Evolutionary conservation across 1,140 invertebrate genomes (phyloP).

Genomic region (Bombus vancouverensis): DNA sequence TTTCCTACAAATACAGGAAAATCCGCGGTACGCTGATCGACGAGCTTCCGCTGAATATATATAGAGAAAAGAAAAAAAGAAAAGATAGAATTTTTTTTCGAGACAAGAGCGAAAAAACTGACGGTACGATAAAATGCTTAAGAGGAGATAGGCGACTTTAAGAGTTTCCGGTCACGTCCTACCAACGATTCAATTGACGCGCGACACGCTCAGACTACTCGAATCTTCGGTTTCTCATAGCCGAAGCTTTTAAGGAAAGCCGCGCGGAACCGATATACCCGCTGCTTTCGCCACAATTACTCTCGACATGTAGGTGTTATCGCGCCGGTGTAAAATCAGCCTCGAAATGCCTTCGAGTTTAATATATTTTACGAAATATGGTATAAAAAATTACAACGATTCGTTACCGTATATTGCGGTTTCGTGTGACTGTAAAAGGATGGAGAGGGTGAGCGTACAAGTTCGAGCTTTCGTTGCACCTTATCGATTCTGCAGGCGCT

Average conservation of each 20-base stretch:
- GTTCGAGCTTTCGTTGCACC: slow-evolving; percentile 44
- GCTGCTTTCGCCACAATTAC: not conserved
- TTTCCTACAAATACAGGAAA: too few relatives aligned
- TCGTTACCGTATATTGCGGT: slow-evolving; percentile 1
- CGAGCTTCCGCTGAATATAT: not conserved
- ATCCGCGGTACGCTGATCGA: too few relatives aligned
- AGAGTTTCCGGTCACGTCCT: slow-evolving; percentile 76
- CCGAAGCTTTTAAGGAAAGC: slow-evolving; percentile 74
- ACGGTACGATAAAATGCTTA: slow-evolving; percentile 40
- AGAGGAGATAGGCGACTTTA: slow-evolving; percentile 60
- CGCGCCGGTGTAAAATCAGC: not conserved
- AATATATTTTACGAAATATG: not conserved
- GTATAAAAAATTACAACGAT: not conserved
- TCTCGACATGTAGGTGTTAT: not conserved
- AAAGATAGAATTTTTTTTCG: too few relatives aligned
- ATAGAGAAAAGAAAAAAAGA: too few relatives aligned
- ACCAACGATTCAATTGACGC: slow-evolving; percentile 77
- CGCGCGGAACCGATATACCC: slow-evolving; percentile 37
- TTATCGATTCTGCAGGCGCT: slow-evolving; percentile 45
- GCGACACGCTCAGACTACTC: slow-evolving; percentile 72
- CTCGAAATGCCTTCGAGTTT: not conserved
- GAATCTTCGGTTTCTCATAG: slow-evolving; percentile 74
- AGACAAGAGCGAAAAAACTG: not conserved
- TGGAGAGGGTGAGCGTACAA: slow-evolving; percentile 6
- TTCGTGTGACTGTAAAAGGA: not conserved